phyloP scores from a whole-genome alignment of 2,797 vertebrate genomes.

The Chiloscyllium punctatum region DNA sequence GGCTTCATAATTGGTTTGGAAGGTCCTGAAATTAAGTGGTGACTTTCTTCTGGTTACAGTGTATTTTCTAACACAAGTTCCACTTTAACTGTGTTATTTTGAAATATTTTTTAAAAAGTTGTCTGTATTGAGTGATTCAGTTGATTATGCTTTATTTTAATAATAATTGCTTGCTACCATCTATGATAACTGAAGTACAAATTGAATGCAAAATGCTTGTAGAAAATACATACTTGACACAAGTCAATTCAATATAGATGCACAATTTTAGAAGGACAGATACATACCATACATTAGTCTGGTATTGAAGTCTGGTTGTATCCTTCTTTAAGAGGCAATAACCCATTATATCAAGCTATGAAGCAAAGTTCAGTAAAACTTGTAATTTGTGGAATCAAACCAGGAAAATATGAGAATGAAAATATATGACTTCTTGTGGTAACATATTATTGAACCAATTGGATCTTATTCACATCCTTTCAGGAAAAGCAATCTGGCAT shows the following conservation, averaged over 20 bases:
- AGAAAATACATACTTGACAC: neutral
- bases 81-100: neutral
- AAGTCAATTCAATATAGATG: neutral
- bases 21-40: neutral
- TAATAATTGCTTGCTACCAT: neutral
- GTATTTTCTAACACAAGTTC: neutral
- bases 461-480: neutral
- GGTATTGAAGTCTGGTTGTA: neutral
- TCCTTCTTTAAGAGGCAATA: neutral
- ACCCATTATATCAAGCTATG: neutral
- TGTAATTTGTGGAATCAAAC: neutral
- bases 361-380: neutral
- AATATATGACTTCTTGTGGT: neutral
- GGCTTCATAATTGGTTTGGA: neutral
- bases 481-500: neutral
- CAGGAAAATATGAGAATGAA: neutral
- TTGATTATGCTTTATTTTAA: neutral
- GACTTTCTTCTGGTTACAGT: neutral
- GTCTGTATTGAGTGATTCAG: neutral
- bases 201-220: neutral
- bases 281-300: neutral
- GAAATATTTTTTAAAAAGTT: neutral
- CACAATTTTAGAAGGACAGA: neutral
- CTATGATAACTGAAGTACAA: neutral
- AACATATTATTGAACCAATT: neutral